Evolutionary conservation across 2,797 vertebrate species (phyloP).

Genomic region (Anas flavirostris): DNA sequence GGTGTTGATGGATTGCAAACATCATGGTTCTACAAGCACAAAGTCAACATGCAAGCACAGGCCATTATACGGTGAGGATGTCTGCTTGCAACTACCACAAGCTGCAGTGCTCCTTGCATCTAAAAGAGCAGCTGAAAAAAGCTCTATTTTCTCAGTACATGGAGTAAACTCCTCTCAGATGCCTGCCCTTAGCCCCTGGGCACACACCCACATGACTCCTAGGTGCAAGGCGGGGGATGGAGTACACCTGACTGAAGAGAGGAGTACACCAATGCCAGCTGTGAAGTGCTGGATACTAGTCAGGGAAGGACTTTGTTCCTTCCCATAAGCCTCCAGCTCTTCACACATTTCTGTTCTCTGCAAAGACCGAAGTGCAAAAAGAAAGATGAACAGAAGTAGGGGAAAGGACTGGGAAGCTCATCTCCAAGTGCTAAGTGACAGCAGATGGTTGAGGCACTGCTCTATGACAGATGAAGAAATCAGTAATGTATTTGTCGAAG

Average conservation of each 20-base stretch:
- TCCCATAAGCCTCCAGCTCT: background rate
- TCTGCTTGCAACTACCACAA: background rate
- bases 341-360: background rate
- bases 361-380: background rate
- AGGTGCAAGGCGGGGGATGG: background rate
- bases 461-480: conserved; percentile 7
- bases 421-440: background rate
- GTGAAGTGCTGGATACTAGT: background rate
- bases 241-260: background rate
- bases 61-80: accelerated
- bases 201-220: background rate
- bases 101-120: background rate
- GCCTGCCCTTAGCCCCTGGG: background rate
- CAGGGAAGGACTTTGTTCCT: background rate
- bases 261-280: background rate
- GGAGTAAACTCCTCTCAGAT: background rate
- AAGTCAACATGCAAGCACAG: background rate
- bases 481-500: background rate
- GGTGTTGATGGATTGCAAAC: background rate
- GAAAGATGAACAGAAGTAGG: background rate
- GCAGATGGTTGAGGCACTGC: conserved; percentile 27
- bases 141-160: background rate
- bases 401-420: background rate
- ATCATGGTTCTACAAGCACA: background rate
- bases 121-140: background rate